Evolutionary conservation across 2,113 vertebrate species (phyloP).

Genomic region (Cyprinodon tularosa): DNA sequence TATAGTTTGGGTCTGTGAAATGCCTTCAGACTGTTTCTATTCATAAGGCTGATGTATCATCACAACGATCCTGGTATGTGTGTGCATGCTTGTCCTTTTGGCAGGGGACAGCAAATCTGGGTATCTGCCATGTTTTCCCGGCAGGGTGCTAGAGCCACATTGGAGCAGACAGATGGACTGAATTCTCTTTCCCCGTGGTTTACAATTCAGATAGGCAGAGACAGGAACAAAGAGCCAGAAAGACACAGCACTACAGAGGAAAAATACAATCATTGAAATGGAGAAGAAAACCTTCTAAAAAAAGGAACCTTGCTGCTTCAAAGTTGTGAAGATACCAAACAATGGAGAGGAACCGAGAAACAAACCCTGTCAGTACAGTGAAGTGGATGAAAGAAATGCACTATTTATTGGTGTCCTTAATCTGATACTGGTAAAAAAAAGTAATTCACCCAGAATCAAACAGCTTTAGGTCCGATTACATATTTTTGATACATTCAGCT

Average conservation of each 20-base stretch:
- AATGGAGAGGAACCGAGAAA: constrained; percentile 55
- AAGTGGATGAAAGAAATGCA: constrained; percentile 54
- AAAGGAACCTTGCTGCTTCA: constrained; percentile 56
- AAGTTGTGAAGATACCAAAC: constrained; percentile 62
- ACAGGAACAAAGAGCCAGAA: constrained; percentile 59
- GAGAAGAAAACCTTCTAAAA: constrained; percentile 43
- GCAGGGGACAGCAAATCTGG: constrained; percentile 63
- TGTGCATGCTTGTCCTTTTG: constrained; percentile 50
- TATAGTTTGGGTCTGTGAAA: constrained; percentile 1
- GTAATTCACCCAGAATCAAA: constrained; percentile 4
- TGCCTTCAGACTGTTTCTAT: constrained; percentile 9
- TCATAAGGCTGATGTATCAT: constrained; percentile 22
- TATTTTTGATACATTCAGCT: background rate
- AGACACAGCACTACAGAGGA: constrained; percentile 52
- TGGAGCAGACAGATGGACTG: constrained; percentile 75
- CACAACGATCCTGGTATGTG: constrained; percentile 24
- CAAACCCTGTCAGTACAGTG: constrained; percentile 45
- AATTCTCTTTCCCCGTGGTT: constrained; percentile 64
- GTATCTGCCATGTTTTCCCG: constrained; percentile 68
- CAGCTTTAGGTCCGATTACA: background rate
- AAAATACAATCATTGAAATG: constrained; percentile 64
- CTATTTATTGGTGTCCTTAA: constrained; percentile 43
- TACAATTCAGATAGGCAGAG: constrained; percentile 61
- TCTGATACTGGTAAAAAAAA: constrained; percentile 21
- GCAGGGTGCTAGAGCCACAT: constrained; percentile 59